Evolutionary conservation across 1,140 invertebrate species (phyloP).

Genomic region (Lepidurus apus): DNA sequence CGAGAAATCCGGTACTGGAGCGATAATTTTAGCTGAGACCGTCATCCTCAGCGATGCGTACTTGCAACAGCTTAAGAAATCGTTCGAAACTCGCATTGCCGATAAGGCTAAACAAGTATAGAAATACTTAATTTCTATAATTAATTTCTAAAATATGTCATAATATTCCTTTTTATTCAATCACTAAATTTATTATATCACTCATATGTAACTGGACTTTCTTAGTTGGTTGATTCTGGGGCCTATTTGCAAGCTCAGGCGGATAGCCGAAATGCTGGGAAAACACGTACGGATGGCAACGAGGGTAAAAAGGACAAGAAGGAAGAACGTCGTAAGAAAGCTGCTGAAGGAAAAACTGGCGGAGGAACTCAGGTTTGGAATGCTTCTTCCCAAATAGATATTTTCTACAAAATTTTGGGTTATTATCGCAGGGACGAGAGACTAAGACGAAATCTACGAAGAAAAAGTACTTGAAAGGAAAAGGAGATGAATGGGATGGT

Average conservation of each 20-base stretch:
- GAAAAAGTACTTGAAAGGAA: constrained; percentile 53
- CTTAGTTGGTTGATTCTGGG: constrained; percentile 37
- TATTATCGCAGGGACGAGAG: constrained; percentile 63
- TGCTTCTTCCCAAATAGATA: background rate
- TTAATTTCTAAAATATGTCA: too few species aligned
- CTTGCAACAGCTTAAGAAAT: constrained; percentile 61
- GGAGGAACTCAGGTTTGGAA: constrained; percentile 66
- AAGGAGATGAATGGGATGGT: constrained; percentile 51
- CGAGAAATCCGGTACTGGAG: constrained; percentile 42
- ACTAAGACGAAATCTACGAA: constrained; percentile 93
- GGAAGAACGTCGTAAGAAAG: constrained; percentile 83
- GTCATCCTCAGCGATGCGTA: constrained; percentile 54
- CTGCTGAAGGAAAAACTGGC: constrained; percentile 73
- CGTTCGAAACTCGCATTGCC: constrained; percentile 61
- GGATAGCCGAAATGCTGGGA: constrained; percentile 32
- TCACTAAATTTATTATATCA: background rate
- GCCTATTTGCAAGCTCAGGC: constrained; percentile 41
- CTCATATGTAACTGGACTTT: constrained; percentile 27
- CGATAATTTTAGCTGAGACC: constrained; percentile 47
- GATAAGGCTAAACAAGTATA: constrained; percentile 62
- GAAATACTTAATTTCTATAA: too few species aligned
- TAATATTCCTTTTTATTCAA: too few species aligned
- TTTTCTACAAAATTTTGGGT: too few species aligned
- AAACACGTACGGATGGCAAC: constrained; percentile 40
- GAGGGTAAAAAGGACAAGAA: constrained; percentile 66